Evolutionary conservation across 1,140 invertebrate species (phyloP).

Genomic region (Drosophila varians): DNA sequence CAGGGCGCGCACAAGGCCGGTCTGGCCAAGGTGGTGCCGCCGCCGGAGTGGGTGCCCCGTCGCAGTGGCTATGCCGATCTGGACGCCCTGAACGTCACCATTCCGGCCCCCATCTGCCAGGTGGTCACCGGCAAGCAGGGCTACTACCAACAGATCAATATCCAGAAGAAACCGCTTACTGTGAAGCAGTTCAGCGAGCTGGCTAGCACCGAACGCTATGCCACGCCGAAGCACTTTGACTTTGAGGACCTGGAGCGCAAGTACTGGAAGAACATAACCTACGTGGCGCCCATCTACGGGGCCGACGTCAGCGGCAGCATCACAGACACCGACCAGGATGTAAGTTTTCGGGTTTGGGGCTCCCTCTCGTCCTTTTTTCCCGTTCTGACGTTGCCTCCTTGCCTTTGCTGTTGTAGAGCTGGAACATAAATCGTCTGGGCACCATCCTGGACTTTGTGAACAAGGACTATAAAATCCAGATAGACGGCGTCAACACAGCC

Average conservation of each 20-base stretch:
- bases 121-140: slow-evolving; percentile 94
- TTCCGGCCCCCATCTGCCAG: slow-evolving; percentile 97
- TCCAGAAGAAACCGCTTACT: slow-evolving; percentile 96
- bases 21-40: slow-evolving; percentile 97
- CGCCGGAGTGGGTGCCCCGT: slow-evolving; percentile 95
- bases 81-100: slow-evolving; percentile 90
- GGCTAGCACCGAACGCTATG: slow-evolving; percentile 91
- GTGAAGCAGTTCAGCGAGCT: slow-evolving; percentile 95
- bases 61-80: slow-evolving; percentile 92
- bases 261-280: slow-evolving; percentile 99
- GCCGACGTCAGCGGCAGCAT: slow-evolving; percentile 98
- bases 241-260: slow-evolving; percentile 98
- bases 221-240: slow-evolving; percentile 93
- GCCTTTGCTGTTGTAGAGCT: slow-evolving; percentile 84
- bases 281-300: slow-evolving; percentile 96
- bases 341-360: slow-evolving; percentile 54
- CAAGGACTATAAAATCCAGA: slow-evolving; percentile 97
- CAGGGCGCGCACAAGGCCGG: slow-evolving; percentile 97
- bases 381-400: not conserved
- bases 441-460: slow-evolving; percentile 97
- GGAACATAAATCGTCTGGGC: slow-evolving; percentile 97
- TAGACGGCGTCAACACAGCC: slow-evolving; percentile 99
- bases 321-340: slow-evolving; percentile 91
- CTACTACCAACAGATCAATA: slow-evolving; percentile 97
- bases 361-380: not conserved